Percentiles rank a stretch among this genome's conserved stretches.
These are phyloP conservation scores for Acronicta leporina DNA, from an alignment of 2,888 invertebrate genomes.

Conservation along the genomic window DNA sequence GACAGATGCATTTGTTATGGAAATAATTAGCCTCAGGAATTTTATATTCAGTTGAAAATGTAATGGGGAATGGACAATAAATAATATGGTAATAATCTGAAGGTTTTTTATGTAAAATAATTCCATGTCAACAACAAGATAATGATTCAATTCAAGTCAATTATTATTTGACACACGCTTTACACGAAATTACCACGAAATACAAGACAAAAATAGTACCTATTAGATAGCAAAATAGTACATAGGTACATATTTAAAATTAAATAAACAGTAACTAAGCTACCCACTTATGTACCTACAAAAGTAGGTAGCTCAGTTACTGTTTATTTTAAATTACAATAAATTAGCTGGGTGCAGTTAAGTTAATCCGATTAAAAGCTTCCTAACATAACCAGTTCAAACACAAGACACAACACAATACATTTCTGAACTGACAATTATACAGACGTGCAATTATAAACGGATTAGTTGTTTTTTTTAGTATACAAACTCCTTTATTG, in stretches of 20 bases:
- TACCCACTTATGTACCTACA: background rate
- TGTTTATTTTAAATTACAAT: constrained; percentile 32
- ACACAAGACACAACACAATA: constrained; percentile 16
- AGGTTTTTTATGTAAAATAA: no score
- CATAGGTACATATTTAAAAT: no score
- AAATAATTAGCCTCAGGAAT: no score
- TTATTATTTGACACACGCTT: no score
- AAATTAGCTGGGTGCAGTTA: constrained; percentile 33
- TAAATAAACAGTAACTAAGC: constrained; percentile 8
- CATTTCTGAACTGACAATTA: background rate
- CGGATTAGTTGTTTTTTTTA: constrained; percentile 8
- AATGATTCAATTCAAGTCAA: no score
- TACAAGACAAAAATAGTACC: background rate
- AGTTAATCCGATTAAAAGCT: constrained; percentile 43
- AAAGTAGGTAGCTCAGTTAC: background rate
- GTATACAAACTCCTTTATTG: constrained; percentile 15
- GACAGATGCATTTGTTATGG: no score
- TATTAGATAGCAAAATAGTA: no score
- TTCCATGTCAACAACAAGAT: no score
- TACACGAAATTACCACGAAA: constrained; percentile 1
- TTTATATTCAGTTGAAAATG: no score
- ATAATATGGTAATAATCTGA: no score
- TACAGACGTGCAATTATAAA: constrained; percentile 24
- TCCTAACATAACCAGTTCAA: constrained; percentile 11
- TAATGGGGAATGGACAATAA: no score